Evolutionary conservation across 2,113 vertebrate species (phyloP).

Genomic region (Oreochromis tanganicae): DNA sequence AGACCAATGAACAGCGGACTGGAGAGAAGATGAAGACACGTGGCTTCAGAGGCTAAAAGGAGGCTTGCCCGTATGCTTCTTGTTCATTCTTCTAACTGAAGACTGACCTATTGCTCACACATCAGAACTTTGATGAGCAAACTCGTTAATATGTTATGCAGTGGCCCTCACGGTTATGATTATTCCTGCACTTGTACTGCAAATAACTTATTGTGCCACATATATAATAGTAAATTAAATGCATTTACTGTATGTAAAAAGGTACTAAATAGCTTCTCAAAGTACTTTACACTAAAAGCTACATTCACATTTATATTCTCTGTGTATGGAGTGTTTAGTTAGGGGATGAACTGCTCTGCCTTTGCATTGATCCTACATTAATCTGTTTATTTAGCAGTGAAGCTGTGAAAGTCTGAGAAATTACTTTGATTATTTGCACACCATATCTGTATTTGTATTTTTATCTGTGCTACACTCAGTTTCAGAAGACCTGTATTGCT

Average conservation of each 20-base stretch:
- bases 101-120: not conserved
- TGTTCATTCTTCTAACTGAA: not conserved
- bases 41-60: not conserved
- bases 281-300: not conserved
- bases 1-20: not conserved
- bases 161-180: not conserved
- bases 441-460: not conserved
- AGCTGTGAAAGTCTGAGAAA: not conserved
- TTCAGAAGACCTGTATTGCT: not conserved
- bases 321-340: not conserved
- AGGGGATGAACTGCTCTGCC: not conserved
- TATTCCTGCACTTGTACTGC: not conserved
- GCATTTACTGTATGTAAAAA: not conserved
- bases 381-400: not conserved
- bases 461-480: not conserved
- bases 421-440: not conserved
- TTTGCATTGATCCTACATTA: not conserved
- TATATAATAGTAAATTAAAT: not conserved
- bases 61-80: not conserved
- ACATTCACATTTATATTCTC: not conserved
- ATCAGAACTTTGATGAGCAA: not conserved
- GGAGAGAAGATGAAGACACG: not conserved
- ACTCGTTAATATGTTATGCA: not conserved
- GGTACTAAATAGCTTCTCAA: not conserved
- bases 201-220: not conserved